Percentiles rank a stretch among this genome's conserved stretches.
phyloP scores from a whole-genome alignment of 2,113 vertebrate genomes.

The Oncorhynchus mykiss region DNA sequence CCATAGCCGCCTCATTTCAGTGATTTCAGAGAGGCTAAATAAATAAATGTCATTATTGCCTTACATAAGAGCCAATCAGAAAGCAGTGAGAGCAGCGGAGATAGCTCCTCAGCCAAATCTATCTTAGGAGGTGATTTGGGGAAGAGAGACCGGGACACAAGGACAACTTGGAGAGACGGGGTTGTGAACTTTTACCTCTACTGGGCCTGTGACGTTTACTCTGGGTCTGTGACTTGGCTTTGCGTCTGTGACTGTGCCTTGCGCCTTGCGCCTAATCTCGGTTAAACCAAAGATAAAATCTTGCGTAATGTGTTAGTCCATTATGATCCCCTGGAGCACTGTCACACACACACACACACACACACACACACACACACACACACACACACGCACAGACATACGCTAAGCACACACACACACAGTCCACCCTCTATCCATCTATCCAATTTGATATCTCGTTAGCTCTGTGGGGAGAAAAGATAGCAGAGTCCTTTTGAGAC shows the following conservation, averaged over 20 bases:
- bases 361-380: neutral
- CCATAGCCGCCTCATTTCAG: neutral
- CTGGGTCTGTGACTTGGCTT: too few species aligned
- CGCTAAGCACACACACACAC: too few species aligned
- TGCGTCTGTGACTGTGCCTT: too few species aligned
- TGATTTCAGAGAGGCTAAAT: neutral
- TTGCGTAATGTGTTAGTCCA: too few species aligned
- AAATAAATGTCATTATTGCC: neutral
- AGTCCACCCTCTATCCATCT: neutral
- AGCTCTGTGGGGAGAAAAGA: neutral
- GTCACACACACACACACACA: neutral
- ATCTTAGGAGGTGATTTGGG: neutral
- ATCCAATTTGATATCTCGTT: neutral
- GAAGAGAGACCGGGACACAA: too few species aligned
- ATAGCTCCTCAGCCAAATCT: too few species aligned
- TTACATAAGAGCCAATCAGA: neutral
- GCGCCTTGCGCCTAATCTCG: too few species aligned
- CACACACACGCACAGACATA: neutral
- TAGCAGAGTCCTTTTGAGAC: neutral
- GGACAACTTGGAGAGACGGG: too few species aligned
- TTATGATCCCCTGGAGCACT: neutral
- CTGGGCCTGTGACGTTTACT: too few species aligned
- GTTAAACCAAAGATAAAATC: too few species aligned
- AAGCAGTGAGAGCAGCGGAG: neutral
- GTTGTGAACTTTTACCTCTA: too few species aligned